Conservation (phyloP, 30 jellyfish, hydroid and myxozoan genomes). For the Cassiopea andromeda region DNA sequence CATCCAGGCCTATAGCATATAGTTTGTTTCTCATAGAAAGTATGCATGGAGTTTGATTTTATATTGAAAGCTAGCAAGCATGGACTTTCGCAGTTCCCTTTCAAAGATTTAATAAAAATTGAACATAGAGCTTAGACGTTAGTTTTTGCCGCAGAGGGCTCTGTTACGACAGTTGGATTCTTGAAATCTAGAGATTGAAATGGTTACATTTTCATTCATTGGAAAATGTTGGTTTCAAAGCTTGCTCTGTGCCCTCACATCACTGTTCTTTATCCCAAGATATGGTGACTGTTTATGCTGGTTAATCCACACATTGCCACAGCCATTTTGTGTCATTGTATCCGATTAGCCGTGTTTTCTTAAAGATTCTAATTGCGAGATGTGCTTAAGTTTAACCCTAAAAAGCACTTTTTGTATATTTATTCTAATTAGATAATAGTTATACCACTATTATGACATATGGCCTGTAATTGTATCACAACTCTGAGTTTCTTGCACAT, state of each 20-base stretch:
- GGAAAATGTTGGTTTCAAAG: neutral
- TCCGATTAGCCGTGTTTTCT: conserved; percentile 66
- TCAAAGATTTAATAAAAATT: too few species aligned
- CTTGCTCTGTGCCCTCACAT: conserved; percentile 3
- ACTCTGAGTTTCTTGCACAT: neutral
- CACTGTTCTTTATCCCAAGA: conserved; percentile 19
- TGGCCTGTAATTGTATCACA: neutral
- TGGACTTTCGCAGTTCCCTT: too few species aligned
- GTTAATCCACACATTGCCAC: conserved; percentile 57
- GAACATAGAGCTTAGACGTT: too few species aligned
- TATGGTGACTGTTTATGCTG: conserved; percentile 37
- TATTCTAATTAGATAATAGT: conserved; percentile 24
- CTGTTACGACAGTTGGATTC: too few species aligned
- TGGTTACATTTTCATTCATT: neutral
- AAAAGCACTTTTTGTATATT: conserved; percentile 13
- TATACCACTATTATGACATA: conserved; percentile 3
- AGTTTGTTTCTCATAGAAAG: too few species aligned
- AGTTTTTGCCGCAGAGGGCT: too few species aligned
- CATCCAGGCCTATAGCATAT: too few species aligned
- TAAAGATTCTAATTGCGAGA: conserved; percentile 39
- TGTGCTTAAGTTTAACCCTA: conserved; percentile 6
- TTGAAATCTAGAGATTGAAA: too few species aligned
- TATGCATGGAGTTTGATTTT: too few species aligned
- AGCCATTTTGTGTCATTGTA: conserved; percentile 61
- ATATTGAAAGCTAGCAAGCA: too few species aligned